phyloP scores from a whole-genome alignment of 2,888 invertebrate genomes.

The Athalia circularis region DNA sequence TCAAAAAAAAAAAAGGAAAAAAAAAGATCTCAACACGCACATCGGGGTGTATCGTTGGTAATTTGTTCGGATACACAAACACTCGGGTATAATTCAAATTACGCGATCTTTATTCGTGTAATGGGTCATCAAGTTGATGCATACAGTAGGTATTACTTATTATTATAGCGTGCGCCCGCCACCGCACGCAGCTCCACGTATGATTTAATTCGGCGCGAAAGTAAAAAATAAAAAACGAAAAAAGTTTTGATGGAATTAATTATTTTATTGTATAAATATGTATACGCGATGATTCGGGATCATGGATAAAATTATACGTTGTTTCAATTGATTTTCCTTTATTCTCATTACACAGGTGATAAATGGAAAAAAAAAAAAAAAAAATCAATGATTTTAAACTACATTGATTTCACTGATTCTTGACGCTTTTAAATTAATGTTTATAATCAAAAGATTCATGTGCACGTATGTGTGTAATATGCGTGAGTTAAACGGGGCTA shows the following conservation, averaged over 20 bases:
- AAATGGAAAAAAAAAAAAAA: background rate
- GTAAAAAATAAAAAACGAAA: background rate
- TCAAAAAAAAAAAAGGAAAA: background rate
- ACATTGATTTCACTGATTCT: background rate
- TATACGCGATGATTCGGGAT: background rate
- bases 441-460: too few species aligned
- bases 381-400: background rate
- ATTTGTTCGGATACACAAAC: too few species aligned
- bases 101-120: too few species aligned
- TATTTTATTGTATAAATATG: background rate
- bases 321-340: background rate
- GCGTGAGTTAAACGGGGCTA: background rate
- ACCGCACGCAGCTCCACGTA: too few species aligned
- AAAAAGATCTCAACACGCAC: background rate
- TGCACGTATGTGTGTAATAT: too few species aligned
- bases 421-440: too few species aligned
- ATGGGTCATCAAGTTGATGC: too few species aligned
- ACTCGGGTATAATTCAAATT: too few species aligned
- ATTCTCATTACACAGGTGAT: background rate
- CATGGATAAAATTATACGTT: background rate
- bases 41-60: background rate
- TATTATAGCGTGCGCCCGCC: too few species aligned
- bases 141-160: too few species aligned
- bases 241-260: background rate
- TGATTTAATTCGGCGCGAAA: too few species aligned